phyloP scores from a whole-genome alignment of 2,888 invertebrate genomes.

The Acanthopleura granulata region DNA sequence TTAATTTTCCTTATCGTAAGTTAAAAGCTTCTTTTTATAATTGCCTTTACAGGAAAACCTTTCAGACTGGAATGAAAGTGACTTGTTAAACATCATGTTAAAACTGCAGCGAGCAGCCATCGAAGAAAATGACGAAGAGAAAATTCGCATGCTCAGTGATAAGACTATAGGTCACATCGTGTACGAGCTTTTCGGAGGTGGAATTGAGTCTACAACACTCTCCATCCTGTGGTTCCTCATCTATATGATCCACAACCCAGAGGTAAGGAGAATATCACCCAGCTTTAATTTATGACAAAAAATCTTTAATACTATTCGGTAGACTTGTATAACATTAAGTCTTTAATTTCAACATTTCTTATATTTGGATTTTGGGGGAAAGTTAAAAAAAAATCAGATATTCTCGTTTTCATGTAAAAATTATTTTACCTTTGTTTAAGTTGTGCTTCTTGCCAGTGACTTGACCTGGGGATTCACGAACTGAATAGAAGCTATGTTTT shows the following conservation, averaged over 20 bases:
- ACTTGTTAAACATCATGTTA: constrained; percentile 32
- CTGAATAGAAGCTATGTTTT: no score
- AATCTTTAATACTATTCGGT: no score
- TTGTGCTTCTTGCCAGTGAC: no score
- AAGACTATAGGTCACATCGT: constrained; percentile 36
- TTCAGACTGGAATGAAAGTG: constrained; percentile 21
- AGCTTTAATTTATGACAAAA: no score
- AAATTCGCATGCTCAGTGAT: constrained; percentile 28
- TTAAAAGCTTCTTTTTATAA: no score
- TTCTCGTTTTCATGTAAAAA: no score
- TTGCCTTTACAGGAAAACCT: neutral
- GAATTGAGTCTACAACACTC: constrained; percentile 40
- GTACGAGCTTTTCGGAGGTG: constrained; percentile 40
- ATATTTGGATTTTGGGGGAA: constrained; percentile 6
- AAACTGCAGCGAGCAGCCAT: constrained; percentile 29
- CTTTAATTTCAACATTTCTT: neutral
- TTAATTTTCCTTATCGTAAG: no score
- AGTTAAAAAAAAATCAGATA: no score
- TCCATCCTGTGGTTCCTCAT: constrained; percentile 40
- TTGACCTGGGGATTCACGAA: no score
- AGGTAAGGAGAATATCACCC: constrained; percentile 28
- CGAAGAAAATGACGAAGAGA: constrained; percentile 23
- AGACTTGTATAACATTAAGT: no score
- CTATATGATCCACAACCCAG: constrained; percentile 36
- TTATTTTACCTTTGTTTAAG: no score